Percentiles rank a stretch among this genome's conserved stretches.
Evolutionary conservation across 2,888 invertebrate species (phyloP).

Genomic region (Parnassius mnemosyne): DNA sequence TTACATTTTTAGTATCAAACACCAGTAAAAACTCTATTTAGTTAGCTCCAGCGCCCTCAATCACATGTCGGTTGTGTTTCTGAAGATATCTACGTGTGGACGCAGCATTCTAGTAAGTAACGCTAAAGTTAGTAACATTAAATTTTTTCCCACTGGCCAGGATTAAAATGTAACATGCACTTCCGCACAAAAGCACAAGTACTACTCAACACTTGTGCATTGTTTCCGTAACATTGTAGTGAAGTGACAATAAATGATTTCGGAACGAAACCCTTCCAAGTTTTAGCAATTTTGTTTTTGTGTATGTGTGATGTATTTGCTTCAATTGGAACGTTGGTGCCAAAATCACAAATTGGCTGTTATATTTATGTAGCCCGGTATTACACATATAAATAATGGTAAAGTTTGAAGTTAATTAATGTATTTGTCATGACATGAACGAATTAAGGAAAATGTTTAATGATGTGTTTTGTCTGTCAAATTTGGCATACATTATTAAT

Average conservation of each 20-base stretch:
- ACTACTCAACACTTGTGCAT: conserved; percentile 1
- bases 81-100: too few species aligned
- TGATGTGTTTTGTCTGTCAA: conserved; percentile 2
- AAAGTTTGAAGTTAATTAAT: neutral
- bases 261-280: conserved; percentile 12
- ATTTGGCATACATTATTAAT: conserved; percentile 7
- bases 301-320: conserved; percentile 29
- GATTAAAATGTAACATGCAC: neutral
- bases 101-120: too few species aligned
- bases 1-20: too few species aligned
- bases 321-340: conserved; percentile 35
- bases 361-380: conserved; percentile 1
- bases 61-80: too few species aligned
- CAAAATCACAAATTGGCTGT: conserved; percentile 27
- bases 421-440: too few species aligned
- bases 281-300: neutral
- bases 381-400: neutral
- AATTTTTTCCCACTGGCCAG: neutral
- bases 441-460: neutral
- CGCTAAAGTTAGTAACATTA: too few species aligned
- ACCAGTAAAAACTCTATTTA: too few species aligned
- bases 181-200: conserved; percentile 1
- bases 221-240: conserved; percentile 56
- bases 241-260: conserved; percentile 65
- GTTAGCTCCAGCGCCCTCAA: too few species aligned